A percentile compares a stretch with the other conserved stretches of the same genome.
phyloP scores from a whole-genome alignment of 2,113 vertebrate genomes.

The Chrysochloris asiatica region DNA sequence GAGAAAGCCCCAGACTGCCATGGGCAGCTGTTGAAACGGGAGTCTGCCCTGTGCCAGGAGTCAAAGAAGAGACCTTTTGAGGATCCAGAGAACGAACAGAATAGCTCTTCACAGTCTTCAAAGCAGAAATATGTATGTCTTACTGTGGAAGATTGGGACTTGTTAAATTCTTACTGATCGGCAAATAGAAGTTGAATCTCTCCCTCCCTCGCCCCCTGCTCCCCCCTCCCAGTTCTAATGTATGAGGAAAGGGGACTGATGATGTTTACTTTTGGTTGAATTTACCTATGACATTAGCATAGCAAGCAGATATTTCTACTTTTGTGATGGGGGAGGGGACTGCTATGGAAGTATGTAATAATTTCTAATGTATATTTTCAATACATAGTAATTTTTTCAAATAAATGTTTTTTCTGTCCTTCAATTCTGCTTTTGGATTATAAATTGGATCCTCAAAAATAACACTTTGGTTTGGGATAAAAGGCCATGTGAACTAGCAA shows the following conservation, averaged over 20 bases:
- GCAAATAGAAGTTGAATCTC: constrained; percentile 31
- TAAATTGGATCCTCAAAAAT: not conserved
- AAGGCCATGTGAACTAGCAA: not conserved
- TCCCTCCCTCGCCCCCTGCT: not conserved
- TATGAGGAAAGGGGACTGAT: constrained; percentile 58
- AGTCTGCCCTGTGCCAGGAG: constrained; percentile 59
- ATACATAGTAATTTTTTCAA: constrained; percentile 86
- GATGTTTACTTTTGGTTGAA: constrained; percentile 61
- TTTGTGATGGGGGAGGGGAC: constrained; percentile 71
- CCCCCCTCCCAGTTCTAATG: not conserved
- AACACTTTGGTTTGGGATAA: not conserved
- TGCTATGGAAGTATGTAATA: constrained; percentile 65
- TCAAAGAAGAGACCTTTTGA: constrained; percentile 84
- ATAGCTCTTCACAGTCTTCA: constrained; percentile 70
- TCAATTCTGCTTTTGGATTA: constrained; percentile 58
- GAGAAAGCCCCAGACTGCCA: constrained; percentile 77
- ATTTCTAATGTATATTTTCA: constrained; percentile 87
- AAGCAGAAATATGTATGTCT: constrained; percentile 87
- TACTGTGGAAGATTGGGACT: constrained; percentile 89
- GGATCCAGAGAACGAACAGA: constrained; percentile 74
- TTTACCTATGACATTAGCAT: constrained; percentile 76
- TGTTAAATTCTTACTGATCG: constrained; percentile 93
- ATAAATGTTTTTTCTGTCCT: constrained; percentile 84
- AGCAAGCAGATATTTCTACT: constrained; percentile 75
- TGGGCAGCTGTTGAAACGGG: constrained; percentile 66